Evolutionary conservation across 1,140 invertebrate genomes (phyloP).

Genomic region (Lepidostoma basale): DNA sequence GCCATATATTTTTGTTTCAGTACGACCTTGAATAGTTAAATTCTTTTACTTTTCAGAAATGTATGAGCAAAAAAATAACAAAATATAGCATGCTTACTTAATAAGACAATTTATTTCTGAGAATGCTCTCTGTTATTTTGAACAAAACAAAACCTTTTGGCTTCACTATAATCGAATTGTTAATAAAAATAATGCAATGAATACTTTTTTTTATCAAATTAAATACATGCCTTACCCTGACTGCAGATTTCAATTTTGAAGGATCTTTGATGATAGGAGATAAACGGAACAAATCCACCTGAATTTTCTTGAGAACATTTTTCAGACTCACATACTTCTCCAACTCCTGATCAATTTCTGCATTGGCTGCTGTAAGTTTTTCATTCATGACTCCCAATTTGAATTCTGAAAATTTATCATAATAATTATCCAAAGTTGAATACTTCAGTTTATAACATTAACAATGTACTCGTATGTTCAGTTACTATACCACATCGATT

Average conservation of each 20-base stretch:
- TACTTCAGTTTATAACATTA: no score
- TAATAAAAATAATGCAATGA: no score
- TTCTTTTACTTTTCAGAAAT: no score
- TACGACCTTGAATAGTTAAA: slow-evolving; percentile 17
- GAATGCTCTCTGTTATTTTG: no score
- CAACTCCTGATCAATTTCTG: slow-evolving; percentile 72
- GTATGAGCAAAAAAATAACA: no score
- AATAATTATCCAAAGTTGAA: background rate
- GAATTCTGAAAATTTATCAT: slow-evolving; percentile 63
- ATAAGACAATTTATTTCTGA: no score
- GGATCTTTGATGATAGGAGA: slow-evolving; percentile 78
- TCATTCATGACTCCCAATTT: slow-evolving; percentile 76
- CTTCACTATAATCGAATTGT: no score
- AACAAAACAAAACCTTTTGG: no score
- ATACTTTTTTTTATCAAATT: no score
- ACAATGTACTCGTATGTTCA: no score
- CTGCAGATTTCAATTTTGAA: slow-evolving; percentile 75
- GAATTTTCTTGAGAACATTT: slow-evolving; percentile 73
- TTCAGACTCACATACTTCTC: slow-evolving; percentile 68
- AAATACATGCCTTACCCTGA: slow-evolving; percentile 65
- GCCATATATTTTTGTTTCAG: slow-evolving; percentile 71
- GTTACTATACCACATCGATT: slow-evolving; percentile 61
- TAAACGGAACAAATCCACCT: slow-evolving; percentile 78
- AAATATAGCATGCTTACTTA: no score
- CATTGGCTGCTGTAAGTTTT: slow-evolving; percentile 73